A percentile compares a stretch with the other conserved stretches of the same genome.
Conservation (phyloP, 2,113 vertebrate species). For the Capreolus pygargus region DNA sequence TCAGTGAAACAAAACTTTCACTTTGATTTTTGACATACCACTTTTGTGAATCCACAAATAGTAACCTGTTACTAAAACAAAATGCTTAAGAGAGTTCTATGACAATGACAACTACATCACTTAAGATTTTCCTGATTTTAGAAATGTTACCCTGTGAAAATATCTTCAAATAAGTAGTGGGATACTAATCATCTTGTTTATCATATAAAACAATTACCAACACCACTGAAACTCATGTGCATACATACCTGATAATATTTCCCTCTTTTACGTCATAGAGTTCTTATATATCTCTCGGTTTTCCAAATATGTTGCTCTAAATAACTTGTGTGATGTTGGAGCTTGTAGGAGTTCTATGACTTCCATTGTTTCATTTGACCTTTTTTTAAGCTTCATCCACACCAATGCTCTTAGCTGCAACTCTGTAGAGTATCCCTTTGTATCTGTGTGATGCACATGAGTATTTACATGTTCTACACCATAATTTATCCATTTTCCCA, state of each 20-base stretch:
- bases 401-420: neutral
- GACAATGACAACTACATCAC: neutral
- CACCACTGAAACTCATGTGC: neutral
- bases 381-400: neutral
- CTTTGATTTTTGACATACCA: neutral
- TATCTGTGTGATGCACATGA: too few species aligned
- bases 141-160: neutral
- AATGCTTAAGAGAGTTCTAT: neutral
- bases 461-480: neutral
- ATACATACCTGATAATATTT: neutral
- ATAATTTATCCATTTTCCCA: neutral
- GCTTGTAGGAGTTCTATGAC: neutral
- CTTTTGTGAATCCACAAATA: neutral
- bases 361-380: neutral
- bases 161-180: neutral
- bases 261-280: neutral
- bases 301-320: neutral
- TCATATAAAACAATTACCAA: neutral
- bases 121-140: neutral
- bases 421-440: neutral
- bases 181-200: neutral
- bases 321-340: neutral
- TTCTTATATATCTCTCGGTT: neutral
- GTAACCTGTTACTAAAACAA: neutral
- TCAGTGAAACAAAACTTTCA: neutral